Evolutionary conservation across 1,140 invertebrate species (phyloP).

Genomic region (Penaeus vannamei): DNA sequence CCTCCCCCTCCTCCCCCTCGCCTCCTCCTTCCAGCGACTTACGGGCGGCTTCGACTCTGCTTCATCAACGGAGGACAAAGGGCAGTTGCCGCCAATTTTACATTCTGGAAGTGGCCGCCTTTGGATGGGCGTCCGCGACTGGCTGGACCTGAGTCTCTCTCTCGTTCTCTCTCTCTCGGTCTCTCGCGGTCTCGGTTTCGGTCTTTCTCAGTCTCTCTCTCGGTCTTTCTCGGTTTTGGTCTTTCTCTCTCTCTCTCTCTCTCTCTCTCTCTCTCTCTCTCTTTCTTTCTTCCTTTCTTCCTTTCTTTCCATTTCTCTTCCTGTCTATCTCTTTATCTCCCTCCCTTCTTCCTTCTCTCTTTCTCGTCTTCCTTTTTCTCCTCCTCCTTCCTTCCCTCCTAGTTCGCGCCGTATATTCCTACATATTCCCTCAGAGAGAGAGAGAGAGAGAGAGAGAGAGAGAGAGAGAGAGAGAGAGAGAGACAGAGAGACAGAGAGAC

Average conservation of each 20-base stretch:
- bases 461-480: too few species aligned
- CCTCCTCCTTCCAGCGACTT: neutral
- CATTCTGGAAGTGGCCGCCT: slow-evolving; percentile 52
- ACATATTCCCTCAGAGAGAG: too few species aligned
- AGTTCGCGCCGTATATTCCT: too few species aligned
- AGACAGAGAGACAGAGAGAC: too few species aligned
- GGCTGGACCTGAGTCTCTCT: neutral
- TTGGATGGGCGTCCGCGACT: neutral
- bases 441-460: too few species aligned
- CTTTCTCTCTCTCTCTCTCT: neutral
- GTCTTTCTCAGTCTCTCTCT: neutral
- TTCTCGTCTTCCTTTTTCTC: neutral
- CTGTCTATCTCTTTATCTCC: too few species aligned
- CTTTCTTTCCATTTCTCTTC: neutral
- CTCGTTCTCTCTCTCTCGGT: neutral
- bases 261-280: neutral
- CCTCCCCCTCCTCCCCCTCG: too few species aligned
- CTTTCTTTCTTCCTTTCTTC: neutral
- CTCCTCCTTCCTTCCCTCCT: too few species aligned
- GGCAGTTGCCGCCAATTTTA: slow-evolving; percentile 51
- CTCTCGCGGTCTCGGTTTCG: neutral
- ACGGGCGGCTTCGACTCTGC: slow-evolving; percentile 34
- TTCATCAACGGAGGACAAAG: slow-evolving; percentile 58
- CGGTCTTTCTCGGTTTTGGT: neutral
- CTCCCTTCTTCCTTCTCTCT: neutral